Base-by-base conservation (phyloP, 2,888 invertebrate genomes). In the Taphrorychus bicolor region DNA sequence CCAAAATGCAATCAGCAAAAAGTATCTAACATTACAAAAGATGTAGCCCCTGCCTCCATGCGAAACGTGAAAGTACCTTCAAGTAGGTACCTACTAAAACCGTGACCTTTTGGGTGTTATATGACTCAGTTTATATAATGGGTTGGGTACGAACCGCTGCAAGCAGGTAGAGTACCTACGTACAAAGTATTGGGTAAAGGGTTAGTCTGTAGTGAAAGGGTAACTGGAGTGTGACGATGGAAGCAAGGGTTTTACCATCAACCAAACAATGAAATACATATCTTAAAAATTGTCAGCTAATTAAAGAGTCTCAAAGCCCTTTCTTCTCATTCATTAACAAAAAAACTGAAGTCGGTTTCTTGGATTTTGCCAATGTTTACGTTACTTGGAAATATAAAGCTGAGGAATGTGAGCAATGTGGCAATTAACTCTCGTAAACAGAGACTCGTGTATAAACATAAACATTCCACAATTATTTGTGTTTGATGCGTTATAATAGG, bases 11-110 rank as follows among this genome's bases (percentile, higher is more conserved):
- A 45, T 45, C 45, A 45, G 45, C 9, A 45, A 45, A 14, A 45
- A 45, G 9, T 11, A 45, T 16, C 45, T 45, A 45, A 45, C 45
- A 45, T 45, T 14, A 5, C 14, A 5, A n/a, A n/a, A 7, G 45
- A 45, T 45, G 45, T 5, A 45, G 45, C 32, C 32, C 32, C n/a
- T n/a, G n/a, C n/a, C n/a, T n/a, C n/a, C 45, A 4, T 45, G 45
- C 45, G 17, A 45, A 45, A 45, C 45, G 45, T 45, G 45, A 45
- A 45, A 45, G 45, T 45, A 45, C 14, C 45, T 45, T 45, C 17
- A 45, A 16, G 5, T 11, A 32, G 11, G 32, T 32, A 11, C 11
- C 45, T 5, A 16, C 45, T 5, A 7, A 45, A 17, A 4, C 45
- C 45, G 45, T 45, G 45, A 45, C 45, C 45, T 45, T 45, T 45